Conservation (phyloP, 2,797 vertebrate genomes). For the Margarornis squamiger region DNA sequence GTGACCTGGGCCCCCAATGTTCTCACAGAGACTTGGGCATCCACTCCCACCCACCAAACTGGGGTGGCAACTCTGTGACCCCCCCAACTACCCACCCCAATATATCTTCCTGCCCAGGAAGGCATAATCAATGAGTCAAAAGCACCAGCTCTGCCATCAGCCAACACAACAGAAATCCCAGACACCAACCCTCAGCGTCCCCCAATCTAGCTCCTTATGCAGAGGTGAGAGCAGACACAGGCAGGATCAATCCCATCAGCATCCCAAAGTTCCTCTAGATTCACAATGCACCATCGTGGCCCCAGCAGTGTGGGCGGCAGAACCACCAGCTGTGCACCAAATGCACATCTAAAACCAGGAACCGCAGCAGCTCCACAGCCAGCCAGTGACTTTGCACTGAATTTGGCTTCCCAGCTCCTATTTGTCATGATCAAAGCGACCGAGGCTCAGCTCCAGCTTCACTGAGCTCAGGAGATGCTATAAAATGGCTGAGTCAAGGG, state of each 20-base stretch:
- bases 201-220: neutral
- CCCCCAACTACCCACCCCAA: no score
- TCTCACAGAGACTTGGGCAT: neutral
- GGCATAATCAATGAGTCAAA: neutral
- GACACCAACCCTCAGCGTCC: neutral
- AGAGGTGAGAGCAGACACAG: accelerated
- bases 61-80: accelerated
- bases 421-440: constrained; percentile 51
- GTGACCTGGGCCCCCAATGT: neutral
- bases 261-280: neutral
- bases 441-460: neutral
- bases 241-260: neutral
- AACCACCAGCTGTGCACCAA: neutral
- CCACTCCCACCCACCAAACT: neutral
- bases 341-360: neutral
- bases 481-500: constrained; percentile 58
- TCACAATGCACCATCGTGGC: neutral
- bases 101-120: neutral
- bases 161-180: neutral
- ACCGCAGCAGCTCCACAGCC: constrained; percentile 7
- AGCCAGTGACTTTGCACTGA: neutral
- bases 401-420: constrained; percentile 39
- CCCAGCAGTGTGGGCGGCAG: neutral
- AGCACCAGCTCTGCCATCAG: neutral
- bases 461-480: constrained; percentile 32